Conservation (phyloP, 2,888 invertebrate genomes). For the Tetragonula carbonaria region DNA sequence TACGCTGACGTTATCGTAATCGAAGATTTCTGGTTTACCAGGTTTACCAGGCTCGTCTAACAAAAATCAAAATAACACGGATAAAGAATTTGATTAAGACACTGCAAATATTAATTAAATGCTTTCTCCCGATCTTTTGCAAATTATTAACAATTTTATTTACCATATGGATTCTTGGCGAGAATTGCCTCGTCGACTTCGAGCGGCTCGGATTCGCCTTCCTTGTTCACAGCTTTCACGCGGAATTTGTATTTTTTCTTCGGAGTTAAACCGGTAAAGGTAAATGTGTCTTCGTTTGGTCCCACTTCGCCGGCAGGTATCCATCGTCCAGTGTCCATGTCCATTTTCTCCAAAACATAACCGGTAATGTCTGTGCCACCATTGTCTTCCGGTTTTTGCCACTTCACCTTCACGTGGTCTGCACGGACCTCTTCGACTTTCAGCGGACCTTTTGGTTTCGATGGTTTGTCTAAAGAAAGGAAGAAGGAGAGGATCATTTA, state of each 20-base stretch:
- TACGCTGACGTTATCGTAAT: conserved; percentile 97
- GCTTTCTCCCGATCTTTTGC: too few species aligned
- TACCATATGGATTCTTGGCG: conserved; percentile 97
- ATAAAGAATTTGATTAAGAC: neutral
- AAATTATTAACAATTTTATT: neutral
- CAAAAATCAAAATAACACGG: conserved; percentile 23
- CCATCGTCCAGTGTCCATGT: conserved; percentile 98
- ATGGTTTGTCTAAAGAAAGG: conserved; percentile 89
- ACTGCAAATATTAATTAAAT: neutral
- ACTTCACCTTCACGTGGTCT: conserved; percentile 95
- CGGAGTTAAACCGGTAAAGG: conserved; percentile 95
- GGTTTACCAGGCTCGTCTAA: conserved; percentile 95
- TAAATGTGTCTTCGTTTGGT: conserved; percentile 91
- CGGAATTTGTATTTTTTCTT: conserved; percentile 99
- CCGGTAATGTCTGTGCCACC: conserved; percentile 96
- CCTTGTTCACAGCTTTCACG: conserved; percentile 98
- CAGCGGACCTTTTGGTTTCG: conserved; percentile 93
- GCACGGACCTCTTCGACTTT: conserved; percentile 95
- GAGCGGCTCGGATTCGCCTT: conserved; percentile 98
- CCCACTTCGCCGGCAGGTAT: conserved; percentile 97
- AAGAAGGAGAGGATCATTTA: neutral
- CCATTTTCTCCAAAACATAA: conserved; percentile 97
- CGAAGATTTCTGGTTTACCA: conserved; percentile 94
- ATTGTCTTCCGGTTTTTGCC: conserved; percentile 95
- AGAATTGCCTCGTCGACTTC: conserved; percentile 94